These are phyloP conservation scores for Tichodroma muraria DNA, from an alignment of 2,113 vertebrate species.

Conservation along the genomic window DNA sequence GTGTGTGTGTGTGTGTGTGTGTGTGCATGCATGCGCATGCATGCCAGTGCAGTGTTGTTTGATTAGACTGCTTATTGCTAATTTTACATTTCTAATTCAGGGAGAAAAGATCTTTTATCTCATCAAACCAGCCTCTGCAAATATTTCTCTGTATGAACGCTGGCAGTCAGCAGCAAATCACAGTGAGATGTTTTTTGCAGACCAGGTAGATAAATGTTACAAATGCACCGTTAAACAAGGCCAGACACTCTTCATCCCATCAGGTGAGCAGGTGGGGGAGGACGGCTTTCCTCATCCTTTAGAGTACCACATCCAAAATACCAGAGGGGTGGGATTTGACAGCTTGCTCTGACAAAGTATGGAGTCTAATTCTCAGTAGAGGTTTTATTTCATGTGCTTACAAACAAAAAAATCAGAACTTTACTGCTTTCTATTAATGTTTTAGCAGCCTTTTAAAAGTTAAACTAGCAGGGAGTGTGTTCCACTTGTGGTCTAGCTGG, in stretches of 20 bases:
- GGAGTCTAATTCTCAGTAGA: neutral
- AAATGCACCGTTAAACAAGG: slow-evolving; percentile 95
- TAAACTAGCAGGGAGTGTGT: neutral
- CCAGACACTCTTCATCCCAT: slow-evolving; percentile 95
- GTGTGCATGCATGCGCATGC: neutral
- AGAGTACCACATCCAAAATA: neutral
- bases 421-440: neutral
- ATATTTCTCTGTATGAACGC: slow-evolving; percentile 95
- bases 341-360: neutral
- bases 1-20: neutral
- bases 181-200: slow-evolving; percentile 98
- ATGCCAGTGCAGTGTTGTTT: neutral
- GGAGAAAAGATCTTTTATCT: slow-evolving; percentile 99
- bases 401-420: neutral
- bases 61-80: neutral
- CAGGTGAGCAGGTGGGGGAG: slow-evolving; percentile 74
- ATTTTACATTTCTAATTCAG: slow-evolving; percentile 67
- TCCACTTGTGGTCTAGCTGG: neutral
- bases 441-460: neutral
- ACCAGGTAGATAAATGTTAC: slow-evolving; percentile 99
- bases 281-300: neutral
- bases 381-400: neutral
- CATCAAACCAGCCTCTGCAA: slow-evolving; percentile 95
- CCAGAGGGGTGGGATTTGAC: neutral
- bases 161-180: slow-evolving; percentile 97